phyloP scores from a whole-genome alignment of 2,888 invertebrate genomes.

The Drepanosiphum platanoidis region DNA sequence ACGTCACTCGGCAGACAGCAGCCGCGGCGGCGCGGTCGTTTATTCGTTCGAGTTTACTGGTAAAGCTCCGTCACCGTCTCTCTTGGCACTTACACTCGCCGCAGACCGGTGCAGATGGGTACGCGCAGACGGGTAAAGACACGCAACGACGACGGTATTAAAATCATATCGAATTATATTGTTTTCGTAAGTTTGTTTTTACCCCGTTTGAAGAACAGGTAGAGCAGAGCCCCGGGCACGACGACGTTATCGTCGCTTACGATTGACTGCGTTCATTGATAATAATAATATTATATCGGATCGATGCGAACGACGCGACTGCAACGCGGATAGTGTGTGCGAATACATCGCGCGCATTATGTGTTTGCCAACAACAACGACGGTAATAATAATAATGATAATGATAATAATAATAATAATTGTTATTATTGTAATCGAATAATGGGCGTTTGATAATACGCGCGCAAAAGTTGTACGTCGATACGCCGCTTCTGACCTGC shows the following conservation, averaged over 20 bases:
- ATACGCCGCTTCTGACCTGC: neutral
- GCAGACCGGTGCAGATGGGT: too few species aligned
- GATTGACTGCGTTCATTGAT: neutral
- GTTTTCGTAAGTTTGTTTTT: neutral
- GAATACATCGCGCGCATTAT: neutral
- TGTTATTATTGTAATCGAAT: neutral
- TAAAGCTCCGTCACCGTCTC: too few species aligned
- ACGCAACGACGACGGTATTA: too few species aligned
- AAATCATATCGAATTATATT: too few species aligned
- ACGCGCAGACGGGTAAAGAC: too few species aligned
- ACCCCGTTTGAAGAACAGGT: neutral
- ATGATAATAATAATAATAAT: too few species aligned
- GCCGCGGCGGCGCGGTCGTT: too few species aligned
- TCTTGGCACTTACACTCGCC: too few species aligned
- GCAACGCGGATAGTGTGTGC: too few species aligned
- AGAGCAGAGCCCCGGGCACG: neutral
- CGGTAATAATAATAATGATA: too few species aligned
- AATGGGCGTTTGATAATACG: neutral
- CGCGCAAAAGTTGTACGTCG: neutral
- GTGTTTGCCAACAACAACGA: neutral
- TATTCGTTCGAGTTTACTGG: too few species aligned
- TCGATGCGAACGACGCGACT: neutral
- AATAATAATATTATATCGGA: neutral
- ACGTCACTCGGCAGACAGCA: neutral
- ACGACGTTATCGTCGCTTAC: neutral